Base-by-base conservation (phyloP, 2,797 vertebrate species). In the Macroramphosus scolopax region DNA sequence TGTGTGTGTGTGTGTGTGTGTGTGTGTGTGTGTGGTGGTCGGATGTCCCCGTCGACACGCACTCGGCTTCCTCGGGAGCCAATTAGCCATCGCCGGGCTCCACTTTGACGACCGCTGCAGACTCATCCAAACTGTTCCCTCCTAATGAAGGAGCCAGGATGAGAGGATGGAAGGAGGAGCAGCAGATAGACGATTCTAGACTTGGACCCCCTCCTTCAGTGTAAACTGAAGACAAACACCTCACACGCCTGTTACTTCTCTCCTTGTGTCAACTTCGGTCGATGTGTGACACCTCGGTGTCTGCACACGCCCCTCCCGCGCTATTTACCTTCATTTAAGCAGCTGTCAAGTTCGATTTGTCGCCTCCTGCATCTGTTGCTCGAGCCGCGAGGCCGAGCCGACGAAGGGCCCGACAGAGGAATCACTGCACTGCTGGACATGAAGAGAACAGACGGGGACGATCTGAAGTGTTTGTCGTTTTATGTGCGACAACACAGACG, bases 61-160 rank as follows among this genome's bases (percentile, higher is more conserved):
- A 42, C 8, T 50, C 59, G 40, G 68, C 55, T 75, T 80, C 55
- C 74, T 24, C 36, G 42, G 72, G 76, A 84, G 51, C 76, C 77
- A 85, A 87, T 87, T 85, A 85, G 61, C 59, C 31, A 5, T 42
- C 7, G 17, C 51, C 4, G 45, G 42, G 66, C 66, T 70, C 48
- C 6, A 48, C 52, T 63, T 51, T 67, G 67, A 64, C 17, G 24
- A 37, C 41, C 13, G 17, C 36, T 4, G 52, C 41, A 31, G 49
- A 63, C 57, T 77, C 50, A 64, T 74, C 74, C 61, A 37, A 30
- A 61, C 63, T 32, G 6, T 3, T 67, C 44, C 12, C 55, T 55
- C 53, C 42, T 81, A 82, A 78, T 64, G 69, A 80, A 69, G 68
- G 64, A 26, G 58, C 3, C 0, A 32, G 51, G 46, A 36, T 16